phyloP scores from a whole-genome alignment of 2,797 vertebrate species.

The Kryptopterus vitreolus region DNA sequence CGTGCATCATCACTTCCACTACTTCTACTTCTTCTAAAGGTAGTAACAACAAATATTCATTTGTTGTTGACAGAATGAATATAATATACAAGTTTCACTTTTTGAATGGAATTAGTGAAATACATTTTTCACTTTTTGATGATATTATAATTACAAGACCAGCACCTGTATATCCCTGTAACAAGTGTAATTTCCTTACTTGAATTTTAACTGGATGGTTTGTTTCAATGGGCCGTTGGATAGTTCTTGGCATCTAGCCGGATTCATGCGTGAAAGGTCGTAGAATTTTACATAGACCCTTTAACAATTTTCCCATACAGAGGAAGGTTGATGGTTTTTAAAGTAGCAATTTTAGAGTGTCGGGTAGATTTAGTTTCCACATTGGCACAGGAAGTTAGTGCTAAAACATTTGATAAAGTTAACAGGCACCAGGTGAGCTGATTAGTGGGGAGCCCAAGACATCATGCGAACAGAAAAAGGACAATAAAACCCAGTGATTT shows the following conservation, averaged over 20 bases:
- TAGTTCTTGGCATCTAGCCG: neutral
- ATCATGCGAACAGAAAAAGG: neutral
- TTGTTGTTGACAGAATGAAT: no score
- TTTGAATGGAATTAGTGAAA: no score
- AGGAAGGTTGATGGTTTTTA: neutral
- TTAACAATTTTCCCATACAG: neutral
- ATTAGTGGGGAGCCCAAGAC: neutral
- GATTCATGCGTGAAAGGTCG: neutral
- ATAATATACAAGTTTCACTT: no score
- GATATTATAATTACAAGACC: no score
- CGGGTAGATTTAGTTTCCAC: neutral
- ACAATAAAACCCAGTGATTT: constrained; percentile 4
- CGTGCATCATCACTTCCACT: no score
- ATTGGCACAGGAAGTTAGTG: neutral
- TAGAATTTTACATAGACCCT: neutral
- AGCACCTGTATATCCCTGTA: no score
- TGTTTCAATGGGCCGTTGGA: neutral
- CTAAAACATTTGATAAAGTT: neutral
- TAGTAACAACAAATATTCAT: no score
- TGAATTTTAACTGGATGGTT: neutral
- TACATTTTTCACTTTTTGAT: no score
- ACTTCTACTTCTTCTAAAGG: no score
- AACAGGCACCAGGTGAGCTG: neutral
- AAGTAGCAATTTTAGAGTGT: neutral
- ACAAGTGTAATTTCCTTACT: neutral